These are phyloP conservation scores for Drosophila parvula DNA, from an alignment of 1,140 invertebrate species.

Conservation along the genomic window DNA sequence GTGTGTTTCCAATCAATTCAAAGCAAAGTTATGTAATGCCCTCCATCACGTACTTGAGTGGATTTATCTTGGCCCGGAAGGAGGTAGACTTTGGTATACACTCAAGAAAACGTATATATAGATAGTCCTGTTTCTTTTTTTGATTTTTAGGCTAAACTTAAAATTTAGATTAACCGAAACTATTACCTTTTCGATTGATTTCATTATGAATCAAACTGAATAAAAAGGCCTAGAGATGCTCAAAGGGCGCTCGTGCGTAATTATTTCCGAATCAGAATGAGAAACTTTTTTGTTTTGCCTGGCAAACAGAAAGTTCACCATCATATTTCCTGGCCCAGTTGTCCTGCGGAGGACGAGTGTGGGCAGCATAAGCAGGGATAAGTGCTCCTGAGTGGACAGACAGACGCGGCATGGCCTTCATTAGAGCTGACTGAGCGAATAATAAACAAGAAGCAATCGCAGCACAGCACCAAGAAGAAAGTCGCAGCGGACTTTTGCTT, in stretches of 20 bases:
- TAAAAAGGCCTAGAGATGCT: neutral
- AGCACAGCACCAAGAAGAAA: conserved; percentile 18
- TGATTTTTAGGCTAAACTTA: too few relatives aligned
- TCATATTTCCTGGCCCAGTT: conserved; percentile 44
- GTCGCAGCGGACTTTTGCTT: conserved; percentile 38
- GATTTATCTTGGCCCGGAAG: neutral
- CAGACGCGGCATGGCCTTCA: conserved; percentile 35
- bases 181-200: neutral
- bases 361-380: conserved; percentile 51
- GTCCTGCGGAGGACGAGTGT: neutral
- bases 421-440: conserved; percentile 52
- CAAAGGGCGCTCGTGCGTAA: conserved; percentile 42
- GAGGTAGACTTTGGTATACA: neutral
- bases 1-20: conserved; percentile 55
- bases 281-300: conserved; percentile 24
- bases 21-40: conserved; percentile 37
- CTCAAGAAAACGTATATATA: neutral
- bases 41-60: conserved; percentile 61
- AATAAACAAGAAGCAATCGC: conserved; percentile 52
- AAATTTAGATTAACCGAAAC: too few relatives aligned
- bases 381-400: conserved; percentile 40
- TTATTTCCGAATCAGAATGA: conserved; percentile 58
- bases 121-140: too few relatives aligned
- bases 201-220: neutral
- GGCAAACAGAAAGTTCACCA: conserved; percentile 42